Evolutionary conservation across 2,113 vertebrate genomes (phyloP).

Genomic region (Sprattus sprattus): DNA sequence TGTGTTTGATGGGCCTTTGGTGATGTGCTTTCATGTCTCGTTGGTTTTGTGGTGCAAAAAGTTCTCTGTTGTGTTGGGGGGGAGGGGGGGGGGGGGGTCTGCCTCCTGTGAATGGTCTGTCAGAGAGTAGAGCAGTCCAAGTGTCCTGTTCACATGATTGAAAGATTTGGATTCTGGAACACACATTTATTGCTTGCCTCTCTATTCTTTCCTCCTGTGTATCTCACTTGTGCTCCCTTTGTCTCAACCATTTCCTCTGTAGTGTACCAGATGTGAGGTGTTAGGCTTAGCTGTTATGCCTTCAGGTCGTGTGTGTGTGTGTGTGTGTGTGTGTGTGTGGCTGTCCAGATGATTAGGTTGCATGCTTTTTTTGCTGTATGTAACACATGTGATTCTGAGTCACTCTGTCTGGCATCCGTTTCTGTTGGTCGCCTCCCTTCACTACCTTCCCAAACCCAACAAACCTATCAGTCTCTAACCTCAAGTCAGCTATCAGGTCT

Average conservation of each 20-base stretch:
- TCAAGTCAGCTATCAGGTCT: neutral
- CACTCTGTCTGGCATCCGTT: neutral
- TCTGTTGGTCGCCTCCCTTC: neutral
- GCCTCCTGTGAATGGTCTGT: neutral
- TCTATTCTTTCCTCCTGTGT: neutral
- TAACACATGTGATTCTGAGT: neutral
- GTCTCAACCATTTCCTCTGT: neutral
- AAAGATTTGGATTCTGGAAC: neutral
- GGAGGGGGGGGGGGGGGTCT: neutral
- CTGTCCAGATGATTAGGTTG: conserved; percentile 8
- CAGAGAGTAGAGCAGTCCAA: neutral
- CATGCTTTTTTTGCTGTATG: neutral
- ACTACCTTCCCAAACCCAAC: neutral
- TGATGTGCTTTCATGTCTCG: conserved; percentile 26
- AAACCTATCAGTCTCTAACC: neutral
- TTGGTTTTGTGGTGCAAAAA: conserved; percentile 17
- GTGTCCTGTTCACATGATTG: neutral
- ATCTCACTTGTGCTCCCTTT: neutral
- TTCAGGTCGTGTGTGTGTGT: neutral
- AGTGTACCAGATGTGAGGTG: neutral
- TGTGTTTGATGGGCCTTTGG: conserved; percentile 39
- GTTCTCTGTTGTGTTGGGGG: conserved; percentile 1
- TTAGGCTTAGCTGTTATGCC: neutral
- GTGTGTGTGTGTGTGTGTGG: neutral
- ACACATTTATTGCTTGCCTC: neutral